Conservation (phyloP, 2,113 vertebrate genomes). For the Dipodomys ordii region DNA sequence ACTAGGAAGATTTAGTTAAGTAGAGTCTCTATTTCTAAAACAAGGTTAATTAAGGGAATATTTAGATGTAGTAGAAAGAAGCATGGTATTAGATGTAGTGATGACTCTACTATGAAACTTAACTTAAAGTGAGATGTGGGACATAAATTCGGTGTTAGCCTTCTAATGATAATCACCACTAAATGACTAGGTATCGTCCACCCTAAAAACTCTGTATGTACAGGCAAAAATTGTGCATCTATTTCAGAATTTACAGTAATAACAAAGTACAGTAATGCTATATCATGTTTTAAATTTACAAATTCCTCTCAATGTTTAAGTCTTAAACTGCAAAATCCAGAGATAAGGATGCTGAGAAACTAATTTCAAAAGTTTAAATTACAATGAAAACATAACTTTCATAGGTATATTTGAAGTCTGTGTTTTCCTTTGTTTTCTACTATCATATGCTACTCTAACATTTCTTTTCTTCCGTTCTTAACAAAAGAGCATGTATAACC, state of each 20-base stretch:
- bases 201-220: neutral
- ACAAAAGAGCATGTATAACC: conserved; percentile 60
- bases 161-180: neutral
- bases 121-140: neutral
- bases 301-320: neutral
- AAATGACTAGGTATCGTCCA: neutral
- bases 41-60: neutral
- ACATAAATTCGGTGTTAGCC: neutral
- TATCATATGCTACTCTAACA: neutral
- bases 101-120: neutral
- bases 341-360: neutral
- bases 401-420: neutral
- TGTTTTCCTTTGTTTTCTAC: conserved; percentile 51
- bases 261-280: neutral
- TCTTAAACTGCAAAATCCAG: neutral
- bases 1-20: neutral
- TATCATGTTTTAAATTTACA: neutral
- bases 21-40: neutral
- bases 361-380: conserved; percentile 6
- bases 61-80: neutral
- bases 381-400: neutral
- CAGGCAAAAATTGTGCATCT: neutral
- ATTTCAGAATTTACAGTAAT: neutral
- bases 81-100: neutral
- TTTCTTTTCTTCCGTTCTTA: neutral